A percentile compares a stretch with the other conserved stretches of the same genome.
Conservation (phyloP, 2,113 vertebrate species). For the Eptesicus fuscus region DNA sequence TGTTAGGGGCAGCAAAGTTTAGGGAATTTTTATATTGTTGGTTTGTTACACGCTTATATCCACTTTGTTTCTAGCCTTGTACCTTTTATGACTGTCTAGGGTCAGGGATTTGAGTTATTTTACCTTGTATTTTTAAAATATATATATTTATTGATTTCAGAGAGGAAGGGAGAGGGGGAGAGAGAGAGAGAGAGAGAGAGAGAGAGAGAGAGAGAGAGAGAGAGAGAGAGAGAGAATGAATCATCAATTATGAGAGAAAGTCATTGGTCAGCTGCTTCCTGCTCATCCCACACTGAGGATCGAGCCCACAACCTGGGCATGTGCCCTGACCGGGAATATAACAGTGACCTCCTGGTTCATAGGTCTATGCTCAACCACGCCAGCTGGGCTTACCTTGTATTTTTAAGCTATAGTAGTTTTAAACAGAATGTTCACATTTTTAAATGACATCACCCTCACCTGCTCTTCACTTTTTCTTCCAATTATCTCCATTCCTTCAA, state of each 20-base stretch:
- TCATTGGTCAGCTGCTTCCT: no score
- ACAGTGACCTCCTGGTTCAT: no score
- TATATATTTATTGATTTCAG: no score
- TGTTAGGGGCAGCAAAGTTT: slow-evolving; percentile 25
- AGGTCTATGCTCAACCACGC: no score
- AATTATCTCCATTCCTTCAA: not conserved
- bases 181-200: no score
- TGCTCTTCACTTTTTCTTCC: not conserved
- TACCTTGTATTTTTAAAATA: not conserved
- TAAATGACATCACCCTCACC: not conserved
- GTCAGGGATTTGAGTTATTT: not conserved
- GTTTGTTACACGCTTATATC: slow-evolving; percentile 26
- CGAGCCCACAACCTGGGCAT: no score
- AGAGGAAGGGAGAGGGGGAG: no score
- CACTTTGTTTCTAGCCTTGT: slow-evolving; percentile 27
- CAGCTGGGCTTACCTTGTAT: not conserved
- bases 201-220: no score
- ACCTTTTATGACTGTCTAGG: slow-evolving; percentile 3
- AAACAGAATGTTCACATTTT: not conserved
- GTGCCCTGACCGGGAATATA: no score
- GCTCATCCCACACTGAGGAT: no score
- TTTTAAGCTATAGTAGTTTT: not conserved
- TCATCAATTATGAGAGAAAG: no score
- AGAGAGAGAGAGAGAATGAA: no score
- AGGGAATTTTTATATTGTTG: slow-evolving; percentile 33